Conservation (phyloP, 1,140 invertebrate species). For the Eriocheir sinensis region DNA sequence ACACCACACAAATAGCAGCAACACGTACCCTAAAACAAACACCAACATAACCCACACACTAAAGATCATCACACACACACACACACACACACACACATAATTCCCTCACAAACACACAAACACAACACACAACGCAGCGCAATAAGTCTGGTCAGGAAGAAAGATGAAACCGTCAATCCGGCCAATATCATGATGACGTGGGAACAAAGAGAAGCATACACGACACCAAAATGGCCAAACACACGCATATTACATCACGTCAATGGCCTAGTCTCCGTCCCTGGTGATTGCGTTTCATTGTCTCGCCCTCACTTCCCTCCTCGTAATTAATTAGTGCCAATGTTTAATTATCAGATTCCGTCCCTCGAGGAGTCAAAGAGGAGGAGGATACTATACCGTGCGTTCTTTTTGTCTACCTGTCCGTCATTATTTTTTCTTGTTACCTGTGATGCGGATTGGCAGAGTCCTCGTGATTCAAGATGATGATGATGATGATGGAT, state of each 20-base stretch:
- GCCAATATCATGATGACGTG: neutral
- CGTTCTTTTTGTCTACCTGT: neutral
- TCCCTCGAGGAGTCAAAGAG: neutral
- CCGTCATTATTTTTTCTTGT: neutral
- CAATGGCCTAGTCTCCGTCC: too few species aligned
- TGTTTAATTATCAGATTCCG: neutral
- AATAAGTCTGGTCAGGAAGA: neutral
- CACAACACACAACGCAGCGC: too few species aligned
- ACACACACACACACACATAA: too few species aligned
- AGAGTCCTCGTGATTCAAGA: neutral
- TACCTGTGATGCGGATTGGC: neutral
- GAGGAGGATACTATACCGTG: too few species aligned
- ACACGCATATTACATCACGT: too few species aligned
- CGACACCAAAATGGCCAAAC: neutral
- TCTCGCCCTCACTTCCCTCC: neutral
- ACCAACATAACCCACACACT: too few species aligned
- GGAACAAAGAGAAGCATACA: neutral
- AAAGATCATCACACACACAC: too few species aligned
- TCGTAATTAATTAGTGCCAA: neutral
- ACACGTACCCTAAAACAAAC: neutral
- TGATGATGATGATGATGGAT: neutral
- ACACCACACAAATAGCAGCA: neutral
- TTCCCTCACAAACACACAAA: too few species aligned
- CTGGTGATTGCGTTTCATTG: neutral
- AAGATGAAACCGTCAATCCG: neutral